phyloP scores from a whole-genome alignment of 1,140 invertebrate genomes.

The Platyscapa corneri region DNA sequence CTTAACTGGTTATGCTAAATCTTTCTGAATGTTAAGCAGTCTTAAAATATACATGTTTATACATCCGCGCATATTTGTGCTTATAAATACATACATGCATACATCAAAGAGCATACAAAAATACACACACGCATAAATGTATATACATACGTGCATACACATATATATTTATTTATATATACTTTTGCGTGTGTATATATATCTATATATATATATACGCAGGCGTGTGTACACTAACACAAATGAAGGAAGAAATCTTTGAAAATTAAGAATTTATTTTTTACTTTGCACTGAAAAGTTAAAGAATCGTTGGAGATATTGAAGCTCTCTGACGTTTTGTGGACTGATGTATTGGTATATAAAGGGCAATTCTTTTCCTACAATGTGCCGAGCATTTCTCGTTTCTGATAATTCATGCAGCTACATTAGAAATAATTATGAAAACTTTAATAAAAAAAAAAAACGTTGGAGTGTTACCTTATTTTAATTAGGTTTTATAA shows the following conservation, averaged over 20 bases:
- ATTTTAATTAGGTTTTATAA: slow-evolving; percentile 16
- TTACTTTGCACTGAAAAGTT: slow-evolving; percentile 47
- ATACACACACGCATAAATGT: not conserved
- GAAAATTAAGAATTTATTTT: slow-evolving; percentile 48
- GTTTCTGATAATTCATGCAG: slow-evolving; percentile 47
- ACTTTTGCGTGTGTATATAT: too few species aligned
- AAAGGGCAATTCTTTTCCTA: slow-evolving; percentile 47
- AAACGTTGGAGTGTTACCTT: not conserved
- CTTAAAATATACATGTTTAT: not conserved
- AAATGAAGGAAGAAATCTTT: slow-evolving; percentile 46
- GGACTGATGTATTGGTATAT: slow-evolving; percentile 52
- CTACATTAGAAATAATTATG: slow-evolving; percentile 2
- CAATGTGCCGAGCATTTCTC: slow-evolving; percentile 48
- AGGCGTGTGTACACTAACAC: not conserved
- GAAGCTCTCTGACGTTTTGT: slow-evolving; percentile 45
- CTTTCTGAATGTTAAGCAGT: slow-evolving; percentile 21
- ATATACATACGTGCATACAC: too few species aligned
- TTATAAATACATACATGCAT: not conserved
- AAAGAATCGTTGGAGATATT: slow-evolving; percentile 36
- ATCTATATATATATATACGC: not conserved
- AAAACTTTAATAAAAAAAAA: not conserved
- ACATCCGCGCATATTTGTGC: not conserved
- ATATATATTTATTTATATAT: too few species aligned
- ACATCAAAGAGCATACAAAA: not conserved
- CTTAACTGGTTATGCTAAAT: slow-evolving; percentile 26